A percentile compares a stretch with the other conserved stretches of the same genome.
These are phyloP conservation scores for Eumerus sabulonum DNA, from an alignment of 2,888 invertebrate species.

Conservation along the genomic window DNA sequence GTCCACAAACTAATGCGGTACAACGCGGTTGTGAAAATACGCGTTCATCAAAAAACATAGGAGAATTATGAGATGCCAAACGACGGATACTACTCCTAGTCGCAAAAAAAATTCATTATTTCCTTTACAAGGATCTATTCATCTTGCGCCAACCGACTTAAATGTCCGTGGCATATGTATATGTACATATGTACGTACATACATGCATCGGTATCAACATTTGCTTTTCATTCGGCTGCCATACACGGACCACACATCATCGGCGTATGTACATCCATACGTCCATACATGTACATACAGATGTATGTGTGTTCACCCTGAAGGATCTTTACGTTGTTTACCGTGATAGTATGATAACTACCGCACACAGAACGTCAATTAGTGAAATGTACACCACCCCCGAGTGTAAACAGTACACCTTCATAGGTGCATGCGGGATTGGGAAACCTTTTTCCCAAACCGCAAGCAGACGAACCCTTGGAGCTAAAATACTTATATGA, in stretches of 20 bases:
- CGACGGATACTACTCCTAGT: background rate
- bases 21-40: constrained; percentile 5
- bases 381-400: constrained; percentile 36
- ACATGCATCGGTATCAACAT: constrained; percentile 6
- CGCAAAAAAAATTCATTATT: constrained; percentile 32
- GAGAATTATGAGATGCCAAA: too few relatives aligned
- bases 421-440: background rate
- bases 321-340: constrained; percentile 24
- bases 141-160: background rate
- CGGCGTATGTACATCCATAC: constrained; percentile 9
- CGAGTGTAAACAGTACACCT: constrained; percentile 1
- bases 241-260: too few relatives aligned
- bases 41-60: background rate
- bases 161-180: background rate
- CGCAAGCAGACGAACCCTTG: constrained; percentile 20
- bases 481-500: too few relatives aligned
- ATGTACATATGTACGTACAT: too few relatives aligned
- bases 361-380: constrained; percentile 48
- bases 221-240: constrained; percentile 19
- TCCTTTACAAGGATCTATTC: constrained; percentile 18
- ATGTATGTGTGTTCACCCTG: background rate
- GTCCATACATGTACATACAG: background rate
- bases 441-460: constrained; percentile 21
- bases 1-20: too few relatives aligned
- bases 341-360: constrained; percentile 7